Percentiles rank a stretch among this genome's conserved stretches.
These are phyloP conservation scores for Porites divaricata DNA, from an alignment of 92 coral and sea anemone genomes.

Conservation along the genomic window DNA sequence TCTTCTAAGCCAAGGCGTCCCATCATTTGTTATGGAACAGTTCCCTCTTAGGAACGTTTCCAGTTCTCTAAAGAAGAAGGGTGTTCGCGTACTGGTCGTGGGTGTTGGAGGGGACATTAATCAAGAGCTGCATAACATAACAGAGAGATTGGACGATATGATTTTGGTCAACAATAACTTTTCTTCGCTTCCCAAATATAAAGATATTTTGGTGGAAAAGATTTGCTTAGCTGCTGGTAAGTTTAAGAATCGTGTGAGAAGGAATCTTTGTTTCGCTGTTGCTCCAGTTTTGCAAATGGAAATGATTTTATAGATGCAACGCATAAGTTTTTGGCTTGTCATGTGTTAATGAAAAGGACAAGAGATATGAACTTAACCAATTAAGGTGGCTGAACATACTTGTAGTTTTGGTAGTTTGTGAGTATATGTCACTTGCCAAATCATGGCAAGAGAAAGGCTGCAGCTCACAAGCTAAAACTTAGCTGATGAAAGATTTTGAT, in stretches of 20 bases:
- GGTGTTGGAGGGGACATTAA: not conserved
- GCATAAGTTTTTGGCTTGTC: not conserved
- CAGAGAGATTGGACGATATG: not conserved
- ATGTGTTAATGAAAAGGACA: too few relatives aligned
- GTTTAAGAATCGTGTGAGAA: not conserved
- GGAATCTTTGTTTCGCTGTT: not conserved
- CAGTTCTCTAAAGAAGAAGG: not conserved
- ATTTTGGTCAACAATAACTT: not conserved
- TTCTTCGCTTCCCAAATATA: not conserved
- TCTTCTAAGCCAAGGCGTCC: not conserved
- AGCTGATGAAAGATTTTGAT: too few relatives aligned
- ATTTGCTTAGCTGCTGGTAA: slow-evolving; percentile 19
- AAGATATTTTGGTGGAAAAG: slow-evolving; percentile 8
- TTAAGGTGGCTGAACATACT: too few relatives aligned
- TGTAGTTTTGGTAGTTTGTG: too few relatives aligned
- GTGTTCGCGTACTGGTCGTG: not conserved
- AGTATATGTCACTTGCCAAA: too few relatives aligned
- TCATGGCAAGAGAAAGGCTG: too few relatives aligned
- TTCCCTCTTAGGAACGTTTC: not conserved
- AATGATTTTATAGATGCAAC: not conserved
- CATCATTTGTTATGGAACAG: not conserved
- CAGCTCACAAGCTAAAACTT: too few relatives aligned
- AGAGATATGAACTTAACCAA: too few relatives aligned
- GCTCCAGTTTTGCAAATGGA: not conserved
- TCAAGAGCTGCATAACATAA: not conserved